Conservation (phyloP, 2,797 vertebrate species). For the Gymnopithys bicolor region DNA sequence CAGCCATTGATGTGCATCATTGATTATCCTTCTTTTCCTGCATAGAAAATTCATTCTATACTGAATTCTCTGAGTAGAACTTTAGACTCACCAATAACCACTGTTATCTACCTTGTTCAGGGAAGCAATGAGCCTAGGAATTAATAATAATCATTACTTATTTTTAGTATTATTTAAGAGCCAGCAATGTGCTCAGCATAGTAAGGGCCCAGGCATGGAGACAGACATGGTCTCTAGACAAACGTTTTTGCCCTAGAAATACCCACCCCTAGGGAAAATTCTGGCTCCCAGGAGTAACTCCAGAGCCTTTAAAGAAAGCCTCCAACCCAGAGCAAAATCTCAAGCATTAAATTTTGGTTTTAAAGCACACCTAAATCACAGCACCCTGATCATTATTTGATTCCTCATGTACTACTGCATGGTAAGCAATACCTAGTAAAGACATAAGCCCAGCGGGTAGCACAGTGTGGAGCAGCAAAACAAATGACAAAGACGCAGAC, state of each 20-base stretch:
- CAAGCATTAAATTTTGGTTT: not conserved
- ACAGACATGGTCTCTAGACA: not conserved
- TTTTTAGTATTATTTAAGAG: constrained; percentile 20
- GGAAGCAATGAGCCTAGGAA: not conserved
- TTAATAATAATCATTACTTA: constrained; percentile 11
- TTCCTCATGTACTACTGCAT: not conserved
- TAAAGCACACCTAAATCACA: not conserved
- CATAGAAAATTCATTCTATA: not conserved
- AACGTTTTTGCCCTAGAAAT: not conserved
- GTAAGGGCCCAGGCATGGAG: not conserved
- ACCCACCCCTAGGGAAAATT: not conserved
- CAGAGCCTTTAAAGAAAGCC: not conserved
- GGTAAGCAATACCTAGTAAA: not conserved
- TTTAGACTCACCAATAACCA: not conserved
- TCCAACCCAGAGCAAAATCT: not conserved
- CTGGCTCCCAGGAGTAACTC: not conserved
- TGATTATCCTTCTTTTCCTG: constrained; percentile 4
- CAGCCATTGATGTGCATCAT: not conserved
- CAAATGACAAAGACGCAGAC: not conserved
- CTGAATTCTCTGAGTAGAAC: not conserved
- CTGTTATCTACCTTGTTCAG: not conserved
- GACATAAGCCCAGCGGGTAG: not conserved
- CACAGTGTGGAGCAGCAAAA: not conserved
- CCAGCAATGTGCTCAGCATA: not conserved
- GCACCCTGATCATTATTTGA: not conserved